phyloP scores from a whole-genome alignment of 2,113 vertebrate genomes.

The Oncorhynchus nerka region DNA sequence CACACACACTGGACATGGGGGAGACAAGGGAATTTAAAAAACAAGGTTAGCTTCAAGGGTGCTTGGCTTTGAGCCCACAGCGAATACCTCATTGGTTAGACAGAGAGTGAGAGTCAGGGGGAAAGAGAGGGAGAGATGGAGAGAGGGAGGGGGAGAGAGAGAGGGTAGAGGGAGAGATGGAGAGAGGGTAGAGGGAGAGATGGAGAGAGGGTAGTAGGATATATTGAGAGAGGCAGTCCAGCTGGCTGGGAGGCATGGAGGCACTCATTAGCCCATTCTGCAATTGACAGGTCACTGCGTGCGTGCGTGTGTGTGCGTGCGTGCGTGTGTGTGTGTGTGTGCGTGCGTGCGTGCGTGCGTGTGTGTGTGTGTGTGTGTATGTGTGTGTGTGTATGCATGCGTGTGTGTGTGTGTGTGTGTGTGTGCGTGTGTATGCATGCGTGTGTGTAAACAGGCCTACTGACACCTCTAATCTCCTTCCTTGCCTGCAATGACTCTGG shows the following conservation, averaged over 20 bases:
- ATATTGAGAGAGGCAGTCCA: neutral
- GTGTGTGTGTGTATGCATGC: neutral
- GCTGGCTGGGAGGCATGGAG: neutral
- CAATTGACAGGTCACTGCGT: neutral
- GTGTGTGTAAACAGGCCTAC: neutral
- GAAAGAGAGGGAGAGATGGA: neutral
- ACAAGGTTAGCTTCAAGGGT: constrained; percentile 7
- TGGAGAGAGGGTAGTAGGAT: too few relatives aligned
- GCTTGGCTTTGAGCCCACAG: constrained; percentile 6
- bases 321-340: too few relatives aligned
- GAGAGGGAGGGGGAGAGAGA: too few relatives aligned
- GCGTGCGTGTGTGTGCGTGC: neutral
- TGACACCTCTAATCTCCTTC: neutral
- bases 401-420: too few relatives aligned
- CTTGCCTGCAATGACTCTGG: neutral
- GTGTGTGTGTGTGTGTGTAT: too few relatives aligned
- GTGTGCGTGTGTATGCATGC: too few relatives aligned
- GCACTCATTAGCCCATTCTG: neutral
- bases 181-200: too few relatives aligned
- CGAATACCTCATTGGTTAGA: neutral
- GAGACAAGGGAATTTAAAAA: neutral
- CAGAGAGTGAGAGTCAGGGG: neutral
- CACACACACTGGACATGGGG: too few relatives aligned
- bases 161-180: too few relatives aligned
- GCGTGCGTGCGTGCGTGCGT: too few relatives aligned